Evolutionary conservation across 1,140 invertebrate species (phyloP), one percentile per base, ranked within the genome.

Genomic region (Trichonephila inaurata): DNA sequence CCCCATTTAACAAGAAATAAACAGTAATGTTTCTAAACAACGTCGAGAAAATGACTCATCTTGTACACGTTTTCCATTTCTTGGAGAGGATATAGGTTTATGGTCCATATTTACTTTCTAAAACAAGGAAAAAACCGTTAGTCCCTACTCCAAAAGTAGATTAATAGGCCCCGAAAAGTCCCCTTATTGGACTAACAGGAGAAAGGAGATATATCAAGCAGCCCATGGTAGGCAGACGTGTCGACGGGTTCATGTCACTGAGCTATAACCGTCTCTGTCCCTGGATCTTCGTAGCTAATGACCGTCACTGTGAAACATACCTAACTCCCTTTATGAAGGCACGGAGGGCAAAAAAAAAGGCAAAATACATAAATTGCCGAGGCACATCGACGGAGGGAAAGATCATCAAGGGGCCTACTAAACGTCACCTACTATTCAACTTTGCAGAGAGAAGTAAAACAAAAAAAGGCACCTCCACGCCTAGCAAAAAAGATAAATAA

Each of bases 401-500:
- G 61, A 44, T 61, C 86, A 88, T 88, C 86, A 64, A 51, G 86
- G 62, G 62, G 62, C 21, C 86, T 16, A 88, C 86, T 88, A 88
- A 88, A 88, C 58, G 86, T 88, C 86, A 88, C 82, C 82, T 85
- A 85, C 82, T 24, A 85, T 60, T 58, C 82, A 85, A 85, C 18
- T 10, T 14, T 16, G 82, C 6, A 58, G 58, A 83, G 14, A 58
- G 12, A 60, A 60, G 18, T 21, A 44, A 83, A 60, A 85, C 44
- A 85, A 51, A 58, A 60, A 85, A 85, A 24, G 58, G 24, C 21
- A 33, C 24, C 21, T 77, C 33, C 82, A 60, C 14, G 21, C 5
- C 60, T 28, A 28, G n/a, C 28, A 88, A 64, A 64, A 88, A 40
- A 33, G n/a, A 33, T 85, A 85, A 85, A 85, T 85, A 85, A 85